Conservation (phyloP, 2,113 vertebrate genomes). For the Callaeas wilsoni region DNA sequence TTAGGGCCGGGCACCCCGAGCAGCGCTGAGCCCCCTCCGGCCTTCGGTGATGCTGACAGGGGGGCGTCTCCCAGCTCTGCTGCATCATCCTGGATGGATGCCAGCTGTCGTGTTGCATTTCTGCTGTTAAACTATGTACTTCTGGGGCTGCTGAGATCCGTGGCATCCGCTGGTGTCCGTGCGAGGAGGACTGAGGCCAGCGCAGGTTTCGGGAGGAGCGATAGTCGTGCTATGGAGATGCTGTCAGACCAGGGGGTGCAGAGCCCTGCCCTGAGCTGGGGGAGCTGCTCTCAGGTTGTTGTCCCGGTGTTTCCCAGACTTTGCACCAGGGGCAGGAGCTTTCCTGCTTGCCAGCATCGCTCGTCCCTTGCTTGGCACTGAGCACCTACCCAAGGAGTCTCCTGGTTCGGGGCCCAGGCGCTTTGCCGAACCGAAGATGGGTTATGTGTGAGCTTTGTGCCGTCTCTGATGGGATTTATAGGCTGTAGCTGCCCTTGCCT, state of each 20-base stretch:
- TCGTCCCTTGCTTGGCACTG: fast-evolving
- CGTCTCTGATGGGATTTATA: not conserved
- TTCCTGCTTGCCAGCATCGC: not conserved
- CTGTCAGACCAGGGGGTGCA: not conserved
- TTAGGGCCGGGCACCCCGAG: not conserved
- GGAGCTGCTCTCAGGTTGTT: not conserved
- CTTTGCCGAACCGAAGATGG: not conserved
- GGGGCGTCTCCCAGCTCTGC: slow-evolving; percentile 38
- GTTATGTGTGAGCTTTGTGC: not conserved
- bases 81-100: slow-evolving; percentile 26
- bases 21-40: not conserved
- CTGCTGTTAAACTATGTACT: slow-evolving; percentile 52
- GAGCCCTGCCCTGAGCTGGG: not conserved
- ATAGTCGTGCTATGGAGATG: not conserved
- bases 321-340: not conserved
- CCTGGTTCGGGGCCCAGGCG: not conserved
- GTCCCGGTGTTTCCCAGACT: not conserved
- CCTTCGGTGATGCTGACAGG: slow-evolving; percentile 39
- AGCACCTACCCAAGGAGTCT: not conserved
- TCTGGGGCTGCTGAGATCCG: not conserved
- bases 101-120: slow-evolving; percentile 45
- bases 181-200: not conserved
- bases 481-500: not conserved
- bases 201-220: not conserved
- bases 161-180: not conserved